Conservation (phyloP, 2,797 vertebrate species). For the Ceyx erithaca region DNA sequence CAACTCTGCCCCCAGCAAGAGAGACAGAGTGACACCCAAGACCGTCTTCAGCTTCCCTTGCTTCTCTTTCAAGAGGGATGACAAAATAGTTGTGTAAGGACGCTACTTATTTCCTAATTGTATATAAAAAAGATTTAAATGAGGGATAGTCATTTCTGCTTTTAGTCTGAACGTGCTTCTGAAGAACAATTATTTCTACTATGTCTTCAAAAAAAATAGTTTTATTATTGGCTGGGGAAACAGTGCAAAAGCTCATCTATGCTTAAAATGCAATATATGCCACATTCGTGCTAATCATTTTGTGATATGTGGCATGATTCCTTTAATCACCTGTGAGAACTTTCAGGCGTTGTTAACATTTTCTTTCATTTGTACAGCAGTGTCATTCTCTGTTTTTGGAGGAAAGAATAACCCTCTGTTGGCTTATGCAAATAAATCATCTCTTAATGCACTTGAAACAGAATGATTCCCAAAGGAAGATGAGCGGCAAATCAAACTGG, state of each 20-base stretch:
- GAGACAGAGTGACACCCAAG: neutral
- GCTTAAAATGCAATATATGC: neutral
- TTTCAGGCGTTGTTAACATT: slow-evolving; percentile 64
- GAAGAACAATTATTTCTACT: slow-evolving; percentile 8
- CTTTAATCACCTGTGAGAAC: slow-evolving; percentile 58
- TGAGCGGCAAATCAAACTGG: slow-evolving; percentile 70
- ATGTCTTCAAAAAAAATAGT: neutral
- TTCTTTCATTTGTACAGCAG: slow-evolving; percentile 56
- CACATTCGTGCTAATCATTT: neutral
- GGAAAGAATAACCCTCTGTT: slow-evolving; percentile 58
- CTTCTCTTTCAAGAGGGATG: neutral
- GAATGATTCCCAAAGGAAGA: slow-evolving; percentile 58
- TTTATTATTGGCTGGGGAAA: slow-evolving; percentile 18
- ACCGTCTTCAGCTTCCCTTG: neutral
- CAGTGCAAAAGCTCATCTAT: neutral
- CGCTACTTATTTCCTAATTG: neutral
- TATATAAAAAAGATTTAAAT: neutral
- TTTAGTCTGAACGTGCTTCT: neutral
- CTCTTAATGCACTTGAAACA: slow-evolving; percentile 65
- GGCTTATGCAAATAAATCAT: slow-evolving; percentile 75
- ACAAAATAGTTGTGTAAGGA: neutral
- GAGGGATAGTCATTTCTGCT: neutral
- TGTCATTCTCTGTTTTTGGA: slow-evolving; percentile 45
- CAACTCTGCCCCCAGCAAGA: neutral
- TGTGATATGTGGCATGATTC: slow-evolving; percentile 8